Percentiles rank a stretch among this genome's conserved stretches.
Evolutionary conservation across 2,797 vertebrate species (phyloP).

Genomic region (Eurystomus glaucurus): DNA sequence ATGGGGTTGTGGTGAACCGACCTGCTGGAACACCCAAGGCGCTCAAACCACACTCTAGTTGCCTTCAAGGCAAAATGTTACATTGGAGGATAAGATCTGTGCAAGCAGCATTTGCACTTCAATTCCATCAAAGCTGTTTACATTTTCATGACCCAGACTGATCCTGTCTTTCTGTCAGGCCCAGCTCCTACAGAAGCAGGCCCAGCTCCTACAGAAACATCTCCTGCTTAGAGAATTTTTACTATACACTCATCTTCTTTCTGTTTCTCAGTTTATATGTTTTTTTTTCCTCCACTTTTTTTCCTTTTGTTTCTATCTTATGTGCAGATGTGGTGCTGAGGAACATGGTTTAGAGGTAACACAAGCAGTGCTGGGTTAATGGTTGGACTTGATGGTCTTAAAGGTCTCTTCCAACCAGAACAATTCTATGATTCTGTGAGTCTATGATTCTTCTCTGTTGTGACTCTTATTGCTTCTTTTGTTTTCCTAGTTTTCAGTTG

Average conservation of each 20-base stretch:
- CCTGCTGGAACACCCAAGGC: background rate
- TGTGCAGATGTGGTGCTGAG: background rate
- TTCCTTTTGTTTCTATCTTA: background rate
- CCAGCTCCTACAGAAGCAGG: background rate
- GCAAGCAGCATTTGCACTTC: conserved; percentile 12
- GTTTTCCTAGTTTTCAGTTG: background rate
- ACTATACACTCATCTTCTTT: background rate
- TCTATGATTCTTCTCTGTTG: background rate
- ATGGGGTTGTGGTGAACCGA: no score
- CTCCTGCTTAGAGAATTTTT: background rate
- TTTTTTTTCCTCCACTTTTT: background rate
- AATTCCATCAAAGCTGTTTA: conserved; percentile 15
- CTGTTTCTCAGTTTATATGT: background rate
- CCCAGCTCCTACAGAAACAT: background rate
- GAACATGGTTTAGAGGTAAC: background rate
- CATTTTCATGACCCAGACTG: background rate
- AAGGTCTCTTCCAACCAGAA: background rate
- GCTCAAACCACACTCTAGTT: background rate
- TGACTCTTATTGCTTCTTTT: background rate
- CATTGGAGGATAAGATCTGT: background rate
- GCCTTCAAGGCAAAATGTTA: conserved; percentile 19
- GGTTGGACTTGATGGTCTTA: background rate
- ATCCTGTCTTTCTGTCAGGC: background rate
- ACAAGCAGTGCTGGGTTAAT: background rate
- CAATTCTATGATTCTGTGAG: no score